A percentile compares a stretch with the other conserved stretches of the same genome.
These are phyloP conservation scores for Spodoptera littoralis DNA, from an alignment of 2,888 invertebrate species.

Conservation along the genomic window DNA sequence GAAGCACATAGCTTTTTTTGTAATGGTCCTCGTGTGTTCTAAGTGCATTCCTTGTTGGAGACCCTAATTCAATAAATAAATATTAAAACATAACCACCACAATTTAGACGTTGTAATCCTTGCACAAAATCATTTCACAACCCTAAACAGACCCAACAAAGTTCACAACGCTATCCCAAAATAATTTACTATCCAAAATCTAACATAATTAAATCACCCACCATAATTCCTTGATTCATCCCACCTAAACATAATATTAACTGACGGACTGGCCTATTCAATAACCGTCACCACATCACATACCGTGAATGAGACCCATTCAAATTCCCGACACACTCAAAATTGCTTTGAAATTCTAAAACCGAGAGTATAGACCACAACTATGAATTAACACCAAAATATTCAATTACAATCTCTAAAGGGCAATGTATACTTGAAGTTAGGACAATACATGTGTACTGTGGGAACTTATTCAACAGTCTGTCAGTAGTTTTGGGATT, in stretches of 20 bases:
- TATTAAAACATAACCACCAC: too few species aligned
- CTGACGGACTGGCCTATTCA: constrained; percentile 5
- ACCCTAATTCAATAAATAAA: too few species aligned
- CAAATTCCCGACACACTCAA: constrained; percentile 24
- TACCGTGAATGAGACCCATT: constrained; percentile 16
- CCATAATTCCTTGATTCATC: background rate
- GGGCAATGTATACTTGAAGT: constrained; percentile 3
- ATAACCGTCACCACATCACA: constrained; percentile 15
- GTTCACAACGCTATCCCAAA: too few species aligned
- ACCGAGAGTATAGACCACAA: constrained; percentile 25
- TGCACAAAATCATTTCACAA: too few species aligned
- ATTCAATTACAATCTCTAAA: constrained; percentile 29
- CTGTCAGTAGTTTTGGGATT: too few species aligned
- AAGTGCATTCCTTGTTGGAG: too few species aligned
- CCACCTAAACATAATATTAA: constrained; percentile 2
- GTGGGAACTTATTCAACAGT: too few species aligned
- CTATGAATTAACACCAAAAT: constrained; percentile 36
- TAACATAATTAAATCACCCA: background rate
- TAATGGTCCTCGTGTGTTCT: too few species aligned
- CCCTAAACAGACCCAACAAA: too few species aligned
- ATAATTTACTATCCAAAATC: background rate
- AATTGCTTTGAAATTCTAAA: constrained; percentile 37
- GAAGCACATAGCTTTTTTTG: too few species aligned
- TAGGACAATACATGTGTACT: background rate
- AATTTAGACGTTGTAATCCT: too few species aligned